A percentile compares a stretch with the other conserved stretches of the same genome.
These are phyloP conservation scores for Parotocinclus haroldoi DNA, from an alignment of 2,797 vertebrate species.

Conservation along the genomic window DNA sequence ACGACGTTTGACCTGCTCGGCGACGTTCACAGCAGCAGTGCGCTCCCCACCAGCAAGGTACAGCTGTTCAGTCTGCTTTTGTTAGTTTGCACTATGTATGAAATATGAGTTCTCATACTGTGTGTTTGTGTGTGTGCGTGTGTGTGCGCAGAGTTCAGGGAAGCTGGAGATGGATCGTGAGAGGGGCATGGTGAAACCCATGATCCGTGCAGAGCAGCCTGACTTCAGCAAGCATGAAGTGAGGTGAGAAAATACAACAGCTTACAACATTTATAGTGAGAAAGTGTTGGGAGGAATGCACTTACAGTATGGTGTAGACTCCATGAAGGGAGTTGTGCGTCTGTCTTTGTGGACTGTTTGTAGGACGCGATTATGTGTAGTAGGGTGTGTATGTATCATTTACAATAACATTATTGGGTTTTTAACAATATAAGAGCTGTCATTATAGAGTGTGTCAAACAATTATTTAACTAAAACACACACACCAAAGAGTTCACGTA, in stretches of 20 bases:
- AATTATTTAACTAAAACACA: too few species aligned
- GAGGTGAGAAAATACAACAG: conserved; percentile 57
- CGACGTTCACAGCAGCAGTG: conserved; percentile 84
- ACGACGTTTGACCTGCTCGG: conserved; percentile 93
- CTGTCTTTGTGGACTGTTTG: too few species aligned
- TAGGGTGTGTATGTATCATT: too few species aligned
- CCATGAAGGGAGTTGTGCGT: too few species aligned
- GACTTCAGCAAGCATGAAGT: conserved; percentile 62
- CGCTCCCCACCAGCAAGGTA: conserved; percentile 91
- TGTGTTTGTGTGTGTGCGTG: conserved; percentile 1
- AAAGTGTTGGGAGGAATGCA: too few species aligned
- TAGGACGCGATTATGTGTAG: too few species aligned
- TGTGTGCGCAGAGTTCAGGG: conserved; percentile 77
- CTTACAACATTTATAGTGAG: too few species aligned
- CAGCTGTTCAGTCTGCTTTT: neutral
- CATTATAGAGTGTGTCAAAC: too few species aligned
- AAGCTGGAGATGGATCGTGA: conserved; percentile 87
- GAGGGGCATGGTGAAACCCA: conserved; percentile 89
- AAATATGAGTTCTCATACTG: neutral
- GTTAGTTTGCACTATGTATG: neutral
- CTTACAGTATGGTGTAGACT: too few species aligned
- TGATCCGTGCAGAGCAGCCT: conserved; percentile 84
- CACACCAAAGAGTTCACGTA: too few species aligned
- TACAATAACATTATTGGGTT: too few species aligned
- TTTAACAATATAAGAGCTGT: too few species aligned